Percentiles rank a stretch among this genome's conserved stretches.
phyloP scores from a whole-genome alignment of 2,888 invertebrate species.

The Periphyllus acericola region DNA sequence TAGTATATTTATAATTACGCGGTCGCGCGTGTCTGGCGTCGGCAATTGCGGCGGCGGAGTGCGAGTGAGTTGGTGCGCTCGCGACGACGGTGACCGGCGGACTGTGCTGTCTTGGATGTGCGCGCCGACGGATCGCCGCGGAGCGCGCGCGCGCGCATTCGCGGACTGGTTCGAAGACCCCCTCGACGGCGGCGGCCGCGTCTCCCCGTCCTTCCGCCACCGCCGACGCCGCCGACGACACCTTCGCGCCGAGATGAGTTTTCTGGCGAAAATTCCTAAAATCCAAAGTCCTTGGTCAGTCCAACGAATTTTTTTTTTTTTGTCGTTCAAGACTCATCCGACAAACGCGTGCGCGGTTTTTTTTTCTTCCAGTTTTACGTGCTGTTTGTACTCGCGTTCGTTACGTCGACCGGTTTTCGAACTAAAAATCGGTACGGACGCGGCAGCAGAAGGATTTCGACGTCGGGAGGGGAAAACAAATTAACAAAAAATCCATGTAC shows the following conservation, averaged over 20 bases:
- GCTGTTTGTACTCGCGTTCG: background rate
- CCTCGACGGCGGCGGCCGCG: background rate
- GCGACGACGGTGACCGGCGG: conserved; percentile 21
- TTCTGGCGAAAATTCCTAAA: conserved; percentile 35
- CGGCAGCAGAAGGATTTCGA: background rate
- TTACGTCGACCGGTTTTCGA: conserved; percentile 11
- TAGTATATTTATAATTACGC: background rate
- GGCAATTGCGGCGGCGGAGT: background rate
- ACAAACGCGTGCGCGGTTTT: background rate
- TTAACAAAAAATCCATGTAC: background rate
- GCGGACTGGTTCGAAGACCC: conserved; percentile 17
- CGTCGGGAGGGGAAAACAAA: background rate
- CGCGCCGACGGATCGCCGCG: background rate
- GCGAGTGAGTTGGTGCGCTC: background rate
- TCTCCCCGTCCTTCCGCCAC: background rate
- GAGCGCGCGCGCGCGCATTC: background rate
- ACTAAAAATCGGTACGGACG: no score
- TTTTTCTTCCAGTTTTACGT: background rate
- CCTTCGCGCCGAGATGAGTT: conserved; percentile 9
- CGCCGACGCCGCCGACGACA: background rate
- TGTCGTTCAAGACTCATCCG: background rate
- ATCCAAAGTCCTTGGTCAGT: conserved; percentile 25
- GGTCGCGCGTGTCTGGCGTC: background rate
- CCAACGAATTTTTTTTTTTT: background rate
- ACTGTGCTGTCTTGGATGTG: conserved; percentile 8